These are phyloP conservation scores for Limanda limanda DNA, from an alignment of 2,113 vertebrate genomes.

Conservation along the genomic window DNA sequence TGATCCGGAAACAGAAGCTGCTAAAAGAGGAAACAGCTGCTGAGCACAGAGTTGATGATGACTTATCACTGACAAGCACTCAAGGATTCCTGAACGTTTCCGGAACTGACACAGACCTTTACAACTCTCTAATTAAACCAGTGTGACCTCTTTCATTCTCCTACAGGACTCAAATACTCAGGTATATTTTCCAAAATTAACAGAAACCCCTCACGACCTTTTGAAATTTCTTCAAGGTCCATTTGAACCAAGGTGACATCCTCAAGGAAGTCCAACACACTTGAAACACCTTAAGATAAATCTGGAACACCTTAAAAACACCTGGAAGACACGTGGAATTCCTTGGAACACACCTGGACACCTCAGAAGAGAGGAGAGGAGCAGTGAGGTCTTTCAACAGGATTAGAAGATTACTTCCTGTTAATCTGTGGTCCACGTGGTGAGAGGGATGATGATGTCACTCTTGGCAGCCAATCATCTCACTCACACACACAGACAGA, in stretches of 20 bases:
- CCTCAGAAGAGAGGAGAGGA: not conserved
- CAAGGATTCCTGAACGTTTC: not conserved
- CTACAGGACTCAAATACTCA: not conserved
- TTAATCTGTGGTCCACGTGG: conserved; percentile 70
- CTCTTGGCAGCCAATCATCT: conserved; percentile 41
- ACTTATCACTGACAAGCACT: not conserved
- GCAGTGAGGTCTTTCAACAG: conserved; percentile 50
- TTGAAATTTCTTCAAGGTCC: not conserved
- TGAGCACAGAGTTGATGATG: no score
- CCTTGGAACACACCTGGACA: not conserved
- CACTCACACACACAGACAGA: conserved; percentile 18
- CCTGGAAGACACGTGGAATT: no score
- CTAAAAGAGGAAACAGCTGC: no score
- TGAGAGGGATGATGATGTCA: conserved; percentile 73
- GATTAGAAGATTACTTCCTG: conserved; percentile 75
- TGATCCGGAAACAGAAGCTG: not conserved
- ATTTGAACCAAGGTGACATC: not conserved
- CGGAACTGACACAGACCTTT: not conserved
- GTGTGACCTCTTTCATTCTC: not conserved
- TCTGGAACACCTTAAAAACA: not conserved
- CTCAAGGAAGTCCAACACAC: not conserved
- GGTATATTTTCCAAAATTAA: not conserved
- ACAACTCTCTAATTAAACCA: not conserved
- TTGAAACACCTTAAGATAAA: not conserved
- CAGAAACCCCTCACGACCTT: no score